phyloP scores from a whole-genome alignment of 2,113 vertebrate species.

The Crotalus helleri region DNA sequence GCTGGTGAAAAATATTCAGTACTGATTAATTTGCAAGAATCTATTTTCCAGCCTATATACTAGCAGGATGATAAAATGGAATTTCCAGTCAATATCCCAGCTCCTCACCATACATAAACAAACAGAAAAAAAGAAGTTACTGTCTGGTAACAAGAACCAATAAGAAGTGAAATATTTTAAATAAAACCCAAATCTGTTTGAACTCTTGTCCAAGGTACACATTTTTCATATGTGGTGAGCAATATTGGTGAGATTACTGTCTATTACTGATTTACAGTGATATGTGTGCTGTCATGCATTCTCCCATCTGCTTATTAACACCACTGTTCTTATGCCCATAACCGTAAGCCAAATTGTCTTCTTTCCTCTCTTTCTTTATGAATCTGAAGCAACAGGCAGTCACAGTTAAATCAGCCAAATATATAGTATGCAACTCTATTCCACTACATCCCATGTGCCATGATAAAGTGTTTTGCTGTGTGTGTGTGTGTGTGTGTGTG shows the following conservation, averaged over 20 bases:
- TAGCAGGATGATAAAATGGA: background rate
- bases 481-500: too few relatives aligned
- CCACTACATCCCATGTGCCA: conserved; percentile 1
- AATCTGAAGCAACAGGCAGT: background rate
- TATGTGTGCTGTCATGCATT: background rate
- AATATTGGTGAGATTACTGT: background rate
- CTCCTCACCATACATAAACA: background rate
- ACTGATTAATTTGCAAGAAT: background rate
- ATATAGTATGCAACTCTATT: conserved; percentile 38
- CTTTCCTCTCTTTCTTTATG: background rate
- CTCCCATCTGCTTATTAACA: background rate
- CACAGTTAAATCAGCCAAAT: background rate
- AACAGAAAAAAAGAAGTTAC: background rate
- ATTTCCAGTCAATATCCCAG: background rate
- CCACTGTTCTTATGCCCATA: background rate
- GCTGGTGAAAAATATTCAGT: background rate
- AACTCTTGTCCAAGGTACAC: background rate
- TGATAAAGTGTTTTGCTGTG: background rate
- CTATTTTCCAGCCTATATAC: background rate
- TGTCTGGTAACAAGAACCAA: background rate
- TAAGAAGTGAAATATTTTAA: background rate
- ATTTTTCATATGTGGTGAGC: background rate
- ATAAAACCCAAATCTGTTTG: background rate
- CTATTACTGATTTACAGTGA: background rate
- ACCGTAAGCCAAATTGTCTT: background rate